phyloP scores from a whole-genome alignment of 2,113 vertebrate species.

The Engraulis encrasicolus region DNA sequence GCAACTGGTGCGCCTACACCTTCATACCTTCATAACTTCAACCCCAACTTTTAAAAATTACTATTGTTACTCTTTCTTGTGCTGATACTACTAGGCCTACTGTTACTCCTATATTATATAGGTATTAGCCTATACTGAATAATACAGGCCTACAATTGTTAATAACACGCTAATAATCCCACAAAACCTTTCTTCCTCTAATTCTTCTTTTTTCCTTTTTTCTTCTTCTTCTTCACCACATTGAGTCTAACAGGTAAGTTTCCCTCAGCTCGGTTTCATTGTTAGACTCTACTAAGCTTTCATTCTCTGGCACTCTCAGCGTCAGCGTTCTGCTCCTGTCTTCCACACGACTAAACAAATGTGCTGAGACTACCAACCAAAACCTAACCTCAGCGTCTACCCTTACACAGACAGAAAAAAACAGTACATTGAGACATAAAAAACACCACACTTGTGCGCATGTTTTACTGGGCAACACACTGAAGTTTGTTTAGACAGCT shows the following conservation, averaged over 20 bases:
- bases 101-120: too few species aligned
- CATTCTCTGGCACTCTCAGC: not conserved
- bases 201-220: conserved; percentile 34
- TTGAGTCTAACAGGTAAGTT: too few species aligned
- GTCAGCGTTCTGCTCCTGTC: not conserved
- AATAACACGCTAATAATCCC: too few species aligned
- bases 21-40: too few species aligned
- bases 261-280: too few species aligned
- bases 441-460: conserved; percentile 41
- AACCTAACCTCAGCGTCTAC: conserved; percentile 37
- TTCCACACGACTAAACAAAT: not conserved
- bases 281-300: not conserved
- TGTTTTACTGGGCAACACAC: conserved; percentile 41
- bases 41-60: too few species aligned
- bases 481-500: conserved; percentile 53
- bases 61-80: too few species aligned
- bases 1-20: too few species aligned
- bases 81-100: too few species aligned
- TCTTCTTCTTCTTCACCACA: conserved; percentile 12
- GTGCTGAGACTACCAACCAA: conserved; percentile 26
- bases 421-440: conserved; percentile 28
- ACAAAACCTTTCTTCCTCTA: not conserved
- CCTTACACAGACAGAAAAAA: conserved; percentile 50
- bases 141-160: too few species aligned
- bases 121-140: too few species aligned